Evolutionary conservation across 2,113 vertebrate species (phyloP).

Genomic region (Crypturellus undulatus): DNA sequence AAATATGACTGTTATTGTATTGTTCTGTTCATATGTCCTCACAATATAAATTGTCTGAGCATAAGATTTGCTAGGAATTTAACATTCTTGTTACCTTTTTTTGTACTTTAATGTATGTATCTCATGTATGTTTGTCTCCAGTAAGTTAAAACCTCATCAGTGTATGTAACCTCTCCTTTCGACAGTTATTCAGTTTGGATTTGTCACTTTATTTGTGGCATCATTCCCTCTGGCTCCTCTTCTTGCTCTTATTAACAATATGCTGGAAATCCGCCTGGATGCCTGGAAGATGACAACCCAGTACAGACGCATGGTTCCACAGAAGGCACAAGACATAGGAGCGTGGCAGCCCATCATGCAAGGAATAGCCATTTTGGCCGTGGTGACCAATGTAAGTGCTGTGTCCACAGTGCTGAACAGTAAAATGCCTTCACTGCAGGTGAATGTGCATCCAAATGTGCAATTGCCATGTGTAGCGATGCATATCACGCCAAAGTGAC

Average conservation of each 20-base stretch:
- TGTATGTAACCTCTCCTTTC: constrained; percentile 54
- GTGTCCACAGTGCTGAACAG: background rate
- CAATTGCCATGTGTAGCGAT: rapidly evolving
- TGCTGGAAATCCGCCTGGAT: constrained; percentile 92
- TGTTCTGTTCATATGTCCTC: background rate
- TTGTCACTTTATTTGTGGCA: constrained; percentile 94
- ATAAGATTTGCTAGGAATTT: background rate
- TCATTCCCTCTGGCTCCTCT: constrained; percentile 95
- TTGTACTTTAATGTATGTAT: background rate
- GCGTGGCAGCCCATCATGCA: constrained; percentile 96
- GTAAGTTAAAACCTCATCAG: background rate
- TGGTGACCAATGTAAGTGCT: constrained; percentile 90
- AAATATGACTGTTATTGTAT: background rate
- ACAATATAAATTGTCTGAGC: background rate
- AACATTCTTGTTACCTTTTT: background rate
- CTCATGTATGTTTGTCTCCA: background rate
- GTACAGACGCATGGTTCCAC: constrained; percentile 88
- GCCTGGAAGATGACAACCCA: constrained; percentile 95
- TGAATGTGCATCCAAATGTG: background rate
- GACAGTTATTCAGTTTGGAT: constrained; percentile 95
- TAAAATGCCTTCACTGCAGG: background rate
- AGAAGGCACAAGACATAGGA: constrained; percentile 91
- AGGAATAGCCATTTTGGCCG: constrained; percentile 90
- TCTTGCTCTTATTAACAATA: constrained; percentile 92
- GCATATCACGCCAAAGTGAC: background rate